Evolutionary conservation across 2,888 invertebrate species (phyloP), one percentile per base, ranked within the genome.

Genomic region (Orchesellides sinensis): DNA sequence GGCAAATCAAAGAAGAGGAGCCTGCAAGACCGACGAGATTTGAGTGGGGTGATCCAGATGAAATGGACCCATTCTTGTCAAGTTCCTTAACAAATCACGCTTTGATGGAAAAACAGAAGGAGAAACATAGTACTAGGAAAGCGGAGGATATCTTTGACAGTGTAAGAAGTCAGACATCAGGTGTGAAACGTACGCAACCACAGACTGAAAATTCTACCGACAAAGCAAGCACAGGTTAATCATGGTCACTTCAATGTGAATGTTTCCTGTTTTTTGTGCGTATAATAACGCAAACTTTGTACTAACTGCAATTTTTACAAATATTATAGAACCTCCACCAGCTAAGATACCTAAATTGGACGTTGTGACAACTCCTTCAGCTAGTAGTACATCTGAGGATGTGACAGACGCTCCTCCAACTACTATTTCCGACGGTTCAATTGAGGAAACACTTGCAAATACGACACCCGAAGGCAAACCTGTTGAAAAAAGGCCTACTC

Each of bases 41-140:
- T 89, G 95, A 95, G 89, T 92, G 94, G 89, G 94, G 95, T 0
- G 94, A 94, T 65, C 92, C 94, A 25, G 94, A 94, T 89, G 93
- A 93, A 83, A 77, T 92, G 91, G 68, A 93, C 93, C 14, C 95
- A 94, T 88, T 94, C 94, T 1, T 95, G 94, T 89, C 94, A 94
- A 1, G 91, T 94, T 25, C 92, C 93, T 54, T 85, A 29, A 84
- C 82, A 2, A 81, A 83, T 63, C 84, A 84, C 40, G 69, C 84
- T 0, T 21, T 85, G 19, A 84, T 86, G 84, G 87, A 88, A 17
- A 91, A 92, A 73, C 93, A 93, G 83, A 85, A 66, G 84, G 88
- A 69, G 32, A 66, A 85, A 35, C 74, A 83, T 17, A 40, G 73
- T 49, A 66, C 83, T 1, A 73, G 86, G 68, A 84, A 85, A 81